Base-by-base conservation (phyloP, 2,888 invertebrate species). In the Amiota minor region DNA sequence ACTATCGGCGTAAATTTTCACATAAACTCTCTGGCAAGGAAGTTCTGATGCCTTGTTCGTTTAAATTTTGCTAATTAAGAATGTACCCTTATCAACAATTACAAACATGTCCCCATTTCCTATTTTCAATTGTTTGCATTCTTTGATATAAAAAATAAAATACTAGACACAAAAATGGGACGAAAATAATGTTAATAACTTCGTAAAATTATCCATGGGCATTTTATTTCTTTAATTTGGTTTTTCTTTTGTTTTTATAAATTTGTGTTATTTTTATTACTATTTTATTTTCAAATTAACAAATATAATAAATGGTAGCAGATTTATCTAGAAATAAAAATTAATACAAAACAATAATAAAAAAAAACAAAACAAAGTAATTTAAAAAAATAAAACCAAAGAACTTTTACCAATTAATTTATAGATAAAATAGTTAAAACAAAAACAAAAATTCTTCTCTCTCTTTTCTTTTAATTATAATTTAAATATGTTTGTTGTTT, bases 401-500 rank as follows among this genome's bases (percentile, higher is more conserved):
- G n/a, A 68, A 68, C 12, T 12, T 49, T 35, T 65, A 49, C 1
- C 16, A 62, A 23, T n/a, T n/a, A 53, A 53, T n/a, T 53, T n/a
- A n/a, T 8, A 20, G 23, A 61, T 50, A n/a, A 20, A 67, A 49
- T 9, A n/a, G 18, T 49, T 49, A 67, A 67, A 10, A 73, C 72
- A 75, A 78, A 77, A 78, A 79, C 81, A 79, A 79, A 81, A 77
- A 76, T 76, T 79, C 78, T 78, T 81, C 35, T 35, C 35, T 35
- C 35, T 35, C 35, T 35, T 35, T 35, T 4, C 76, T 83, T 83
- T 80, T 84, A 55, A 80, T 81, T 81, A 80, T 81, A 79, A 82
- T 82, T 83, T 83, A 20, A 11, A 73, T 47, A 68, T 85, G 80
- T 83, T 86, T 84, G 81, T 83, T 83, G 84, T 82, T 84, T 81